A percentile compares a stretch with the other conserved stretches of the same genome.
Evolutionary conservation across 2,888 invertebrate genomes (phyloP).

Genomic region (Conistra vaccinii): DNA sequence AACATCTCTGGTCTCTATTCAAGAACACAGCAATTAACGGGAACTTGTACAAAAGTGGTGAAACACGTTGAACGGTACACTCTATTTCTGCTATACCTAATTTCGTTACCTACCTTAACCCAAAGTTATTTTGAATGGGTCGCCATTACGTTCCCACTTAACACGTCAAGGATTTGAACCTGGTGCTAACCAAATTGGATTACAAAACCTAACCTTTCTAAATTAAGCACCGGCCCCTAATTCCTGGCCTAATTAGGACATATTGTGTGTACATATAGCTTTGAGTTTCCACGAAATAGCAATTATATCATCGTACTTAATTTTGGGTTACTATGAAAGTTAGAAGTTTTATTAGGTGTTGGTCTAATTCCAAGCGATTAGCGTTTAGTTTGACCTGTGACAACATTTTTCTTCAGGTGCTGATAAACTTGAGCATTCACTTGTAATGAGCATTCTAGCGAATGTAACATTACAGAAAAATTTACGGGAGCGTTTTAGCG

Average conservation of each 20-base stretch:
- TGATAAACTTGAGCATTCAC: no score
- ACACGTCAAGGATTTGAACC: conserved; percentile 17
- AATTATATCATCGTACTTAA: conserved; percentile 47
- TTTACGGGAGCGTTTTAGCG: no score
- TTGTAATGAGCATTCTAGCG: no score
- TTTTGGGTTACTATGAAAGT: conserved; percentile 34
- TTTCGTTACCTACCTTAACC: background rate
- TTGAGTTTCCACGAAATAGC: conserved; percentile 26
- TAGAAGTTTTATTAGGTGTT: conserved; percentile 38
- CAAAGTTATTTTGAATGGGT: conserved; percentile 15
- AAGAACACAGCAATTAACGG: background rate
- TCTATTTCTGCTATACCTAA: background rate
- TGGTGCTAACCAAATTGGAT: conserved; percentile 33
- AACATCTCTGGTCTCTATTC: background rate
- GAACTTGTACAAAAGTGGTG: background rate
- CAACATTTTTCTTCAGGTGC: no score
- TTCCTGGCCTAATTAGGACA: conserved; percentile 19
- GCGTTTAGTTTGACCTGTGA: conserved; percentile 15
- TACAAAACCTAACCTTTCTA: conserved; percentile 27
- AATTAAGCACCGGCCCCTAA: conserved; percentile 22
- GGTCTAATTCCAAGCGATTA: conserved; percentile 25
- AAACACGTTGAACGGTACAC: background rate
- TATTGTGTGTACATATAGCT: conserved; percentile 17
- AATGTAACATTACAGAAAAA: no score
- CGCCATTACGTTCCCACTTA: conserved; percentile 25